Evolutionary conservation across 2,888 invertebrate genomes (phyloP).

Genomic region (Chromoteleia sp.): DNA sequence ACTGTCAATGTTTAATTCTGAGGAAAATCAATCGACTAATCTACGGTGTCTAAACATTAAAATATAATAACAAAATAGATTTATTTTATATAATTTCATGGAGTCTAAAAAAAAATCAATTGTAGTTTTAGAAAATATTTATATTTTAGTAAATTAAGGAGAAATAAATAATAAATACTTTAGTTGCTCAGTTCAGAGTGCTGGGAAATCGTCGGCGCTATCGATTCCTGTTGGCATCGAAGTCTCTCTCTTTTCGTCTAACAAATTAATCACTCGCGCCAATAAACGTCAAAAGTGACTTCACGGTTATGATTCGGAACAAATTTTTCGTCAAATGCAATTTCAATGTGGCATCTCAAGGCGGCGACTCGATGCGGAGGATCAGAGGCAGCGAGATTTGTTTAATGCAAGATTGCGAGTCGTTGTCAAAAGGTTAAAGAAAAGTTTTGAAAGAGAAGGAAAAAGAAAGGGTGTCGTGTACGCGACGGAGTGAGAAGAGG

Average conservation of each 20-base stretch:
- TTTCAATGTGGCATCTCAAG: conserved; percentile 19
- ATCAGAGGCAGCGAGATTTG: conserved; percentile 41
- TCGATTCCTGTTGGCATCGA: conserved; percentile 67
- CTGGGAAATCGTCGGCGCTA: conserved; percentile 35
- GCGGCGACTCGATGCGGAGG: conserved; percentile 12
- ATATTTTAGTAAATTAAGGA: too few relatives aligned
- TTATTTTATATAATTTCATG: too few relatives aligned
- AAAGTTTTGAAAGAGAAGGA: conserved; percentile 76
- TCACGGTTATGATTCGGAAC: neutral
- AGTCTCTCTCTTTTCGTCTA: conserved; percentile 58
- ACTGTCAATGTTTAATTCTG: too few relatives aligned
- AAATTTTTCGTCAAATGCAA: conserved; percentile 23
- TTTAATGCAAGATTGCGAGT: conserved; percentile 66
- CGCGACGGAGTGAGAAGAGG: conserved; percentile 50
- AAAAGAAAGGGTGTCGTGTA: conserved; percentile 70
- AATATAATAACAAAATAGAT: too few relatives aligned
- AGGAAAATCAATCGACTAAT: too few relatives aligned
- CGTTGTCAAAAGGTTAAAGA: conserved; percentile 72
- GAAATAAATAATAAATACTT: neutral
- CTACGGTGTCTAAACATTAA: too few relatives aligned
- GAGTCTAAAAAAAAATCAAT: too few relatives aligned
- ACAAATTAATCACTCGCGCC: conserved; percentile 35
- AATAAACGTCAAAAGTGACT: conserved; percentile 1
- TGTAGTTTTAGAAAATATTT: too few relatives aligned
- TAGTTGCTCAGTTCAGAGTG: neutral